phyloP scores from a whole-genome alignment of 2,888 invertebrate genomes.

The Chrysomela aeneicollis region DNA sequence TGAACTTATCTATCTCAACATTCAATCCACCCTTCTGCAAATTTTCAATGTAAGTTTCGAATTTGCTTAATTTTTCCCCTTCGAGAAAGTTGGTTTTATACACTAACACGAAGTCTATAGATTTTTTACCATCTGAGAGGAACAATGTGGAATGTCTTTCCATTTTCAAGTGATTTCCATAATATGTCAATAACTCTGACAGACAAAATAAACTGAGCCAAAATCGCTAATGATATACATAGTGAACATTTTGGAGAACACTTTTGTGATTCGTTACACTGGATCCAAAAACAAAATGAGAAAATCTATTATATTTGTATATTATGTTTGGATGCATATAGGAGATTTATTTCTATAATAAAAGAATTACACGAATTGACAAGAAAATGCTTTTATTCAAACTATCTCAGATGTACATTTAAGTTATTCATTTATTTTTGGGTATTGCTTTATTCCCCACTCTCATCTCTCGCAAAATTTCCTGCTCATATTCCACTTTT shows the following conservation, averaged over 20 bases:
- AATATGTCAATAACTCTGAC: neutral
- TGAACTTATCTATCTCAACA: constrained; percentile 12
- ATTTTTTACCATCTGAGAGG: constrained; percentile 36
- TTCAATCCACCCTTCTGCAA: constrained; percentile 11
- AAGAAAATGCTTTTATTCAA: no score
- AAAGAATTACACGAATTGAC: neutral
- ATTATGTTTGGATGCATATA: no score
- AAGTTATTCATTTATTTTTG: neutral
- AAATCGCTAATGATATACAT: no score
- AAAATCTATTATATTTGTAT: no score
- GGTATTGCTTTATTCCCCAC: constrained; percentile 1
- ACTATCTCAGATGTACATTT: no score
- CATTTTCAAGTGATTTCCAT: constrained; percentile 6
- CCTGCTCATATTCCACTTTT: constrained; percentile 27
- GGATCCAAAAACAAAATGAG: no score
- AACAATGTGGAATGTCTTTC: constrained; percentile 10
- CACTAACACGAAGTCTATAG: constrained; percentile 46
- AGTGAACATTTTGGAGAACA: no score
- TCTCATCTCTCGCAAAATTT: constrained; percentile 28
- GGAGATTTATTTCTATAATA: no score
- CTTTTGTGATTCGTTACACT: no score
- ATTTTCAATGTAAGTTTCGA: constrained; percentile 16
- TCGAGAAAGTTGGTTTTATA: constrained; percentile 27
- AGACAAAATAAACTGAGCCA: neutral
- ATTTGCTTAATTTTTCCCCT: neutral